Base-by-base conservation (phyloP, 1,140 invertebrate species). In the Papilio polyxenes region DNA sequence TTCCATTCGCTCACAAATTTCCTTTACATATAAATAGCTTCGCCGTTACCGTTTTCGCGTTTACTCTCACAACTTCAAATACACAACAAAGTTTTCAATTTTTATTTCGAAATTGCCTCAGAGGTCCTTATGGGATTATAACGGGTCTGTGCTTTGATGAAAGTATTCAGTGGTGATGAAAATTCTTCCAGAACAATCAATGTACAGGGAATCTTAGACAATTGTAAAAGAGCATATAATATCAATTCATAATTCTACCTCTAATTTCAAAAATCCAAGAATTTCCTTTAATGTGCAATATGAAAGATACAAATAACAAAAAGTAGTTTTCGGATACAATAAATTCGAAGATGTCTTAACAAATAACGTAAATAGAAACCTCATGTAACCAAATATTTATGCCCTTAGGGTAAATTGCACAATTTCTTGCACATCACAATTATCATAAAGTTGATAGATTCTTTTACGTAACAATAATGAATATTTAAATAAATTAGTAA, bases 21-120 rank as follows among this genome's bases (percentile, higher is more conserved):
- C 75, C 23, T 76, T 75, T 48, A 48, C 74, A 75, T 75, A 75
- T 75, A 75, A 75, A 75, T 75, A 75, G 74, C 74, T 75, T 40
- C 13, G n/a, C n/a, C n/a, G 75, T 48, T 48, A 51, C 74, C 75
- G 11, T 53, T 44, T 23, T 51, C 44, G 51, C 44, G 75, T 51
- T 49, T 13, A 31, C 75, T 48, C 20, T 76, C 44, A 9, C 44
- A 76, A 48, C 44, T 76, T 51, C 75, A 76, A 51, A 76, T 51
- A 51, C n/a, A 48, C 44, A 76, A 76, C 20, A 23, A 76, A 51
- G 49, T 51, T 76, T 76, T 76, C 49, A 51, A 76, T 76, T 76
- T 76, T 76, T 51, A 76, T 76, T 76, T 76, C 11, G 10, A 76
- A 51, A 76, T 51, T 76, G 44, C 49, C 20, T 53, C 9, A 51